Percentiles rank a stretch among this genome's conserved stretches.
Evolutionary conservation across 1,140 invertebrate species (phyloP).

Genomic region (Lethocerus indicus): DNA sequence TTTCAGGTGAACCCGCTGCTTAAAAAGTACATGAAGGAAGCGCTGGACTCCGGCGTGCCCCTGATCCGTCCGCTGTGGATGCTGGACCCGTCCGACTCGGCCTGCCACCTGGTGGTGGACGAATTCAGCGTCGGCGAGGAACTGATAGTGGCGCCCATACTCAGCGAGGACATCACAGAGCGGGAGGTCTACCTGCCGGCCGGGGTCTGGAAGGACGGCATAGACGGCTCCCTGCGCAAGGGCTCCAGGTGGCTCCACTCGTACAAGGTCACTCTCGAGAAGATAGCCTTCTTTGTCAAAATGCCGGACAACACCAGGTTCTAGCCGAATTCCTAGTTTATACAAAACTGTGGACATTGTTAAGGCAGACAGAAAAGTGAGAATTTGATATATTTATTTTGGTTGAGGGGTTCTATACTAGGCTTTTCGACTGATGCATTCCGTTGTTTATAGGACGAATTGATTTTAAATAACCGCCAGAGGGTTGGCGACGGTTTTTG

Average conservation of each 20-base stretch:
- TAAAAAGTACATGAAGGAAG: conserved; percentile 53
- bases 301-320: conserved; percentile 72
- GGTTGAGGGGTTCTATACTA: too few relatives aligned
- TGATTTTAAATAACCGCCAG: too few relatives aligned
- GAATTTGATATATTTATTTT: too few relatives aligned
- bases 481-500: too few relatives aligned
- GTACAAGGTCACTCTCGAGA: conserved; percentile 57
- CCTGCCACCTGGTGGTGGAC: conserved; percentile 60
- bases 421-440: too few relatives aligned
- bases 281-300: conserved; percentile 69
- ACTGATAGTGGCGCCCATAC: conserved; percentile 77
- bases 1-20: conserved; percentile 49
- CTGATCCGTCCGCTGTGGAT: conserved; percentile 84
- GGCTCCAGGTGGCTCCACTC: conserved; percentile 80
- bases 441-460: too few relatives aligned
- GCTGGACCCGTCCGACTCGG: conserved; percentile 62
- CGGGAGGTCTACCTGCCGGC: conserved; percentile 65
- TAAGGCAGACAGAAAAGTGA: too few relatives aligned
- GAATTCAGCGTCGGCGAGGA: conserved; percentile 85
- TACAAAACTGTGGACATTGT: too few relatives aligned
- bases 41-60: conserved; percentile 61
- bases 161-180: conserved; percentile 43
- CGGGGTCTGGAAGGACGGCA: conserved; percentile 79
- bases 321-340: too few relatives aligned
- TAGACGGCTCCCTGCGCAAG: conserved; percentile 65